Percentiles rank a stretch among this genome's conserved stretches.
These are phyloP conservation scores for Xiphophorus maculatus DNA, from an alignment of 2,113 vertebrate genomes.

Conservation along the genomic window DNA sequence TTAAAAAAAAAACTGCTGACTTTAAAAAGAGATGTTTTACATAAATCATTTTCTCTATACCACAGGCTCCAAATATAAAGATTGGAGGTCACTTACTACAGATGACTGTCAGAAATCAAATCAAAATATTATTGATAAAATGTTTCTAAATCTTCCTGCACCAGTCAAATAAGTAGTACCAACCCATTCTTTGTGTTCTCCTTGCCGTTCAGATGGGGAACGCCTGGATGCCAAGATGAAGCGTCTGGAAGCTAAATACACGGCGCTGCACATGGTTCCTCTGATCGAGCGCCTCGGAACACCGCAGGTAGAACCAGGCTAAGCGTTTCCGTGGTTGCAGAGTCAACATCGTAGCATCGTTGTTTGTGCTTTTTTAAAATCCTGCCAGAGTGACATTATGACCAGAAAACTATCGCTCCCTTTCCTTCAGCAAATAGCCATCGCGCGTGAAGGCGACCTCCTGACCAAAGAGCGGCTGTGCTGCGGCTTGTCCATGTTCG, in stretches of 20 bases:
- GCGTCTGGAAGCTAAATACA: slow-evolving; percentile 96
- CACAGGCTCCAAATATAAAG: too few relatives aligned
- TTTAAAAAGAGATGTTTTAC: too few relatives aligned
- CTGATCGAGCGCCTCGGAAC: slow-evolving; percentile 98
- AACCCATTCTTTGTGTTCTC: slow-evolving; percentile 1
- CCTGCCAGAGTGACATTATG: neutral
- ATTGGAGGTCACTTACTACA: too few relatives aligned
- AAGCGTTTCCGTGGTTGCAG: neutral
- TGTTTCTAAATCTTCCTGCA: neutral
- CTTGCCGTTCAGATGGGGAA: slow-evolving; percentile 87
- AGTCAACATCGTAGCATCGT: neutral
- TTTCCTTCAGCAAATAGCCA: slow-evolving; percentile 92
- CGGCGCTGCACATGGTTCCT: slow-evolving; percentile 96
- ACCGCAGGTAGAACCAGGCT: slow-evolving; percentile 83
- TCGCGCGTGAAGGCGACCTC: slow-evolving; percentile 96
- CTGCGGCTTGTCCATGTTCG: slow-evolving; percentile 98
- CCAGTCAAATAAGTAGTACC: neutral
- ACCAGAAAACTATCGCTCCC: neutral
- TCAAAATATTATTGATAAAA: too few relatives aligned
- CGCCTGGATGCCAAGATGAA: slow-evolving; percentile 99
- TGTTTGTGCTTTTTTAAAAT: too few relatives aligned
- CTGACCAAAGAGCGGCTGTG: slow-evolving; percentile 98
- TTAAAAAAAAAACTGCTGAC: too few relatives aligned
- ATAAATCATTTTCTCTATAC: too few relatives aligned
- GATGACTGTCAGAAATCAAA: too few relatives aligned